Percentiles rank a stretch among this genome's conserved stretches.
These are phyloP conservation scores for Epinotia bilunana DNA, from an alignment of 2,888 invertebrate genomes.

Conservation along the genomic window DNA sequence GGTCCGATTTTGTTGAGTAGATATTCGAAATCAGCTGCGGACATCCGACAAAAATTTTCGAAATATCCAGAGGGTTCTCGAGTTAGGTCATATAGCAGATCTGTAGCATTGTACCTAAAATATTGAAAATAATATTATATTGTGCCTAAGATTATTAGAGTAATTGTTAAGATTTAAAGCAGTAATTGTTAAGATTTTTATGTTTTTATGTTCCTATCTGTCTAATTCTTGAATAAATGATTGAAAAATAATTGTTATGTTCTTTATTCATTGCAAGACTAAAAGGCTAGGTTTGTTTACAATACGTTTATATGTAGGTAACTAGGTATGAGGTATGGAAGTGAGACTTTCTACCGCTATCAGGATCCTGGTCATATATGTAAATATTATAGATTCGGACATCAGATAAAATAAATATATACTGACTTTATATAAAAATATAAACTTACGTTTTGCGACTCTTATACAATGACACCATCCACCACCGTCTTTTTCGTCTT, in stretches of 20 bases:
- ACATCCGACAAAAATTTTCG: slow-evolving; percentile 39
- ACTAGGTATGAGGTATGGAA: slow-evolving; percentile 39
- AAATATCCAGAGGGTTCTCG: slow-evolving; percentile 39
- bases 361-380: slow-evolving; percentile 41
- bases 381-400: slow-evolving; percentile 43
- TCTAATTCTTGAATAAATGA: slow-evolving; percentile 38
- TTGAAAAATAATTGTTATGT: slow-evolving; percentile 40
- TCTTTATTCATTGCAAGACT: slow-evolving; percentile 40
- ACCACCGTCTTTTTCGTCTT: slow-evolving; percentile 27
- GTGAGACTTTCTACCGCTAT: slow-evolving; percentile 41
- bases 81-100: slow-evolving; percentile 36
- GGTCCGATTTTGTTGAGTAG: slow-evolving; percentile 38
- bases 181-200: slow-evolving; percentile 38
- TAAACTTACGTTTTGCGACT: slow-evolving; percentile 35
- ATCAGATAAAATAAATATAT: slow-evolving; percentile 36
- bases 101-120: slow-evolving; percentile 42
- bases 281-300: slow-evolving; percentile 30
- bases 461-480: slow-evolving; percentile 41
- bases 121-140: slow-evolving; percentile 39
- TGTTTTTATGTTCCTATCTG: slow-evolving; percentile 21
- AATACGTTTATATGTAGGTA: slow-evolving; percentile 36
- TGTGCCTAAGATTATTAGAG: slow-evolving; percentile 10
- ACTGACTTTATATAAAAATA: slow-evolving; percentile 27
- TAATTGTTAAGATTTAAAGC: slow-evolving; percentile 1
- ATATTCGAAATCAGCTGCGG: slow-evolving; percentile 35